Percentiles rank a stretch among this genome's conserved stretches.
These are phyloP conservation scores for Dioctria linearis DNA, from an alignment of 2,888 invertebrate species.

Conservation along the genomic window DNA sequence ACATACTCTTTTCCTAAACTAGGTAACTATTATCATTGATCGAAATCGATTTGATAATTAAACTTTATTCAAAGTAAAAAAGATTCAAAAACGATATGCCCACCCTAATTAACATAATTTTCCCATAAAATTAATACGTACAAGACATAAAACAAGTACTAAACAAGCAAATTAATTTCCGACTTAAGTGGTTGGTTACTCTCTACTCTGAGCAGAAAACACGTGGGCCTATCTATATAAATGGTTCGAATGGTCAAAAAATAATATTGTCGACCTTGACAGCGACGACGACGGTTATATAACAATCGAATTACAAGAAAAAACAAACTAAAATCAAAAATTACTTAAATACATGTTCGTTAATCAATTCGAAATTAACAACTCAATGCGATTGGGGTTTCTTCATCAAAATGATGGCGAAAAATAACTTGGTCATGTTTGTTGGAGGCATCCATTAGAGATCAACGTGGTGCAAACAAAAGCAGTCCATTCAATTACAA, in stretches of 20 bases:
- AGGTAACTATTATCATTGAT: no score
- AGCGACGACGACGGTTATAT: not conserved
- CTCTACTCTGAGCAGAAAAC: not conserved
- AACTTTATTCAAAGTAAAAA: not conserved
- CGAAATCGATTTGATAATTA: no score
- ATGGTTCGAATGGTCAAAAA: conserved; percentile 22
- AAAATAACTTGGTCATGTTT: not conserved
- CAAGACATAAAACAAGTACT: conserved; percentile 40
- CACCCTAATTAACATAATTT: conserved; percentile 26
- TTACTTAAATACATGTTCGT: conserved; percentile 22
- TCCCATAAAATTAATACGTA: conserved; percentile 38
- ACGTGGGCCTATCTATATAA: conserved; percentile 21
- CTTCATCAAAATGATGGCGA: conserved; percentile 2
- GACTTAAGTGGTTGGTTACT: not conserved
- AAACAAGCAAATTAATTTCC: conserved; percentile 2
- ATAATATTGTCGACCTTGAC: conserved; percentile 11
- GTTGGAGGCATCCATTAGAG: conserved; percentile 7
- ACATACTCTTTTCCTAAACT: no score
- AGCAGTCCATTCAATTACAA: conserved; percentile 19
- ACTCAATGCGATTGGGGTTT: conserved; percentile 24
- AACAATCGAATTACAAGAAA: conserved; percentile 5
- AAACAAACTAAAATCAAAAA: not conserved
- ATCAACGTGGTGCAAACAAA: not conserved
- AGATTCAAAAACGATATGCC: not conserved
- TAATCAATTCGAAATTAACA: conserved; percentile 27